Base-by-base conservation (phyloP, 1,140 invertebrate genomes). In the Lysiphlebus fabarum region DNA sequence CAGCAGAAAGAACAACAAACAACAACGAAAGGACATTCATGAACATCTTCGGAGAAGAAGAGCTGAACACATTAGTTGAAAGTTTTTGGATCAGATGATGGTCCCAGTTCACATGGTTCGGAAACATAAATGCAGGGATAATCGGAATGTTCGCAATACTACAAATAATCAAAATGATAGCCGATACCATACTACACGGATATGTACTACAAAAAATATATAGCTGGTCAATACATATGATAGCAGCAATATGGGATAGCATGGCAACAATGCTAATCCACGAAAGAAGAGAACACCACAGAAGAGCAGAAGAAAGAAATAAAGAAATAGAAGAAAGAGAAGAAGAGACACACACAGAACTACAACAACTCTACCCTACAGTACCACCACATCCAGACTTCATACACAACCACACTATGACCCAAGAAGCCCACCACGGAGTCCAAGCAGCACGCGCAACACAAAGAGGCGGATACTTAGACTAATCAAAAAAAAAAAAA, bases 1-100 rank as follows among this genome's bases (percentile, higher is more conserved):
- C 59, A 3, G 58, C 63, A 10, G 65, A 65, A 50, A 43, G 47
- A 41, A 53, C n/a, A n/a, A n/a, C n/a, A 14, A 53, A 53, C 42
- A 36, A 1, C 0, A 47, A 34, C 2, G 49, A 49, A 0, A 6
- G 10, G 7, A 6, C 55, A 5, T 26, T 61, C n/a, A 43, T 17
- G 10, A 40, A 51, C 36, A 33, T 66, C n/a, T 37, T 67, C 0
- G 53, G 60, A 14, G 47, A 62, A 53, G 43, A 56, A 14, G 9
- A 56, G 0, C 9, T 66, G 7, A 38, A 62, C 33, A 49, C 42
- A 44, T 53, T 63, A 0, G 63, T 62, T 3, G 14, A 60, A 48
- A 36, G 5, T 0, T 41, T 59, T 0, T 64, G 55, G 58, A 33
- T 38, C 0, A 57, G 56, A 48, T 44, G 58, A 1, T 65, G 63